Conservation (phyloP, 2,797 vertebrate species). For the Cheirogaleus major region DNA sequence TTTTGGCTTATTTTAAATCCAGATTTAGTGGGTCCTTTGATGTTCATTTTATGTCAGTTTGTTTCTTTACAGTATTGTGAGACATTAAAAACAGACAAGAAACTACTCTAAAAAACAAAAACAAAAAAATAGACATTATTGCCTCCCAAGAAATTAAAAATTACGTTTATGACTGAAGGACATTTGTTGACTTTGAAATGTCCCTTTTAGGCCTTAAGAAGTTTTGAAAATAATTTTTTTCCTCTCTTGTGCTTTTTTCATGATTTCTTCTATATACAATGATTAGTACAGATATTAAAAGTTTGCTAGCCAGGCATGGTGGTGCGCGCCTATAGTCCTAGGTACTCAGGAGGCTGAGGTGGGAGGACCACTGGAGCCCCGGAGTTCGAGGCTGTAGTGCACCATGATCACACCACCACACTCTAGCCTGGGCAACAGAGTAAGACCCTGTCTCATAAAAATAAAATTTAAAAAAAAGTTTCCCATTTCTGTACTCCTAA, state of each 20-base stretch:
- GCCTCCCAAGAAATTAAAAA: background rate
- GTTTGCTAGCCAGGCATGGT: background rate
- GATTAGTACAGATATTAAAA: background rate
- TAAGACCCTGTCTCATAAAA: background rate
- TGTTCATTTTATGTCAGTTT: background rate
- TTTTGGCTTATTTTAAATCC: constrained; percentile 30
- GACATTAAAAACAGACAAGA: background rate
- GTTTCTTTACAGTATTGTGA: background rate
- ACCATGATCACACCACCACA: too few species aligned
- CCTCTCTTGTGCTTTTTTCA: background rate
- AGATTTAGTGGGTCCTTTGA: background rate
- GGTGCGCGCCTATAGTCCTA: too few species aligned
- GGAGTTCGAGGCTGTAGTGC: too few species aligned
- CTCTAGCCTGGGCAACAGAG: background rate
- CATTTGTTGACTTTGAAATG: background rate
- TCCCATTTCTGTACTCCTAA: background rate
- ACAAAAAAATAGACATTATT: background rate
- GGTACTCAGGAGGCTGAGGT: too few species aligned
- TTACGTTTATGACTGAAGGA: background rate
- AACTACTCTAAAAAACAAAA: background rate
- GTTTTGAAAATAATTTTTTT: background rate
- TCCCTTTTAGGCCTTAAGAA: background rate
- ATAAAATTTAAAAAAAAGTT: background rate
- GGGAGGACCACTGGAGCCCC: too few species aligned
- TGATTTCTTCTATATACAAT: background rate